Evolutionary conservation across 1,140 invertebrate species (phyloP).

Genomic region (Apis cerana): DNA sequence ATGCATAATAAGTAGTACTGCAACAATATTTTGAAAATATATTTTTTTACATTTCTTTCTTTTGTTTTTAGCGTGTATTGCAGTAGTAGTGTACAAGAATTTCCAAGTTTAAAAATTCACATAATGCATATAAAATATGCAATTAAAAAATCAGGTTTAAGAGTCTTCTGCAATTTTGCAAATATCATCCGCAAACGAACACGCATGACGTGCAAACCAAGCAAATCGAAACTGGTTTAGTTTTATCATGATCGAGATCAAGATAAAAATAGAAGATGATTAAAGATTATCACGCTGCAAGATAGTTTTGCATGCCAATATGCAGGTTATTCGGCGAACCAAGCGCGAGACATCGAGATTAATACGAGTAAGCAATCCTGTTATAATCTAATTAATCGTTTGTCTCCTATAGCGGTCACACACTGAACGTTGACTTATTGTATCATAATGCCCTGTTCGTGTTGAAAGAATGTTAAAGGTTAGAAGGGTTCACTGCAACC

Average conservation of each 20-base stretch:
- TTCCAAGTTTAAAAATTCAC: not conserved
- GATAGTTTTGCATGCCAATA: not conserved
- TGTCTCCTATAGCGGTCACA: not conserved
- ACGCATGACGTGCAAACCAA: not conserved
- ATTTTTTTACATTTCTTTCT: too few relatives aligned
- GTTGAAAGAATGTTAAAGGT: not conserved
- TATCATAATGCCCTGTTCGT: not conserved
- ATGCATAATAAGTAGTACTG: too few relatives aligned
- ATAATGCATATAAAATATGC: not conserved
- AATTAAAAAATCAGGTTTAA: not conserved
- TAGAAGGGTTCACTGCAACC: not conserved
- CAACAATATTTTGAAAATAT: too few relatives aligned
- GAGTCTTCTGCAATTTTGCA: not conserved
- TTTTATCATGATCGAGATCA: not conserved
- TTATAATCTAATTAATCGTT: slow-evolving; percentile 42
- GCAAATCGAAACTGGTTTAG: not conserved
- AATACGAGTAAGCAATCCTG: slow-evolving; percentile 18
- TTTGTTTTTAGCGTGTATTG: too few relatives aligned
- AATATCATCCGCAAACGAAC: too few relatives aligned
- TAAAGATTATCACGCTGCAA: not conserved
- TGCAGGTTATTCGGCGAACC: not conserved
- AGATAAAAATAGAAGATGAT: not conserved
- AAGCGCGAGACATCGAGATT: slow-evolving; percentile 15
- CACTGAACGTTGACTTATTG: slow-evolving; percentile 34
- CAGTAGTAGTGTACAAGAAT: too few relatives aligned